Base-by-base conservation (phyloP, 2,888 invertebrate genomes). In the Zonitis immaculata region DNA sequence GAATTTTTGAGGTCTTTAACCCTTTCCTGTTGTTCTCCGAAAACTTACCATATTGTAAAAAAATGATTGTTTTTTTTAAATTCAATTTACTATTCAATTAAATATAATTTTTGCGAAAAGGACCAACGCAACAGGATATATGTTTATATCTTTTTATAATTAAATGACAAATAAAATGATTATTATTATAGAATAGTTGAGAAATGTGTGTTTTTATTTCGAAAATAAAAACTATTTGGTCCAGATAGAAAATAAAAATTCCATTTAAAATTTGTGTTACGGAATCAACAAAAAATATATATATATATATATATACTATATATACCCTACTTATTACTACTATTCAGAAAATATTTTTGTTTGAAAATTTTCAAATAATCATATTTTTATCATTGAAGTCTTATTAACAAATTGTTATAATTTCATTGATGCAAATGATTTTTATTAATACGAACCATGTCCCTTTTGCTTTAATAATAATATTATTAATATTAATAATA, bases 1-100 rank as follows among this genome's bases (percentile, higher is more conserved):
- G 35, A 48, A 25, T 52, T 43, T n/a, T 25, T 46, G 28, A 42
- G 53, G 53, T 53, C 53, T 32, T 53, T 53, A 49, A 53, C 53
- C 53, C 52, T 52, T 48, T 14, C 0, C 1, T 30, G 16, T 28
- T 20, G 32, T 30, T 30, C 27, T 11, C 11, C 28, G 4, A 18
- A 12, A 14, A 14, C n/a, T n/a, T n/a, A n/a, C n/a, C n/a, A n/a
- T n/a, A n/a, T n/a, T n/a, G n/a, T n/a, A n/a, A n/a, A n/a, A n/a
- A n/a, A n/a, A n/a, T n/a, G n/a, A n/a, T 42, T 42, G 43, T 42
- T 42, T 22, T 22, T 22, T 22, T 22, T 22, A 3, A 22, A 22
- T 22, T 22, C 22, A 22, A 22, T 22, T 22, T 22, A 5, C n/a
- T n/a, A 22, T 22, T 3, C 22, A 22, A 22, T 22, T 5, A 22